Evolutionary conservation across 2,113 vertebrate species (phyloP).

Genomic region (Podiceps cristatus): DNA sequence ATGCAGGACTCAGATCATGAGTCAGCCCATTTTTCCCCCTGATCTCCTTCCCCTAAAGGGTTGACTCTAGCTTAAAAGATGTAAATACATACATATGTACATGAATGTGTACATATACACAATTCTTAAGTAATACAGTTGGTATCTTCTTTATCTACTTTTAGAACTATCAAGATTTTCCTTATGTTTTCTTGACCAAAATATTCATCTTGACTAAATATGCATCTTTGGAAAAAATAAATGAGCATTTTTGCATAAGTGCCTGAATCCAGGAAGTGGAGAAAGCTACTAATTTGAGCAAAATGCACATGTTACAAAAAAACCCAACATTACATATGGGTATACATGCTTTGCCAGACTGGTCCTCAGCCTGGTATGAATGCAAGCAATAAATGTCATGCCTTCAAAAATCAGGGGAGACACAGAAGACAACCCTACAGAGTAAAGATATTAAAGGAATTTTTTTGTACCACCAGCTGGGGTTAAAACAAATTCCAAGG

Average conservation of each 20-base stretch:
- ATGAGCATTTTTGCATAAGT: not conserved
- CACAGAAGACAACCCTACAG: not conserved
- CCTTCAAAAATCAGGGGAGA: not conserved
- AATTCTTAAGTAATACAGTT: not conserved
- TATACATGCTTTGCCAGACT: not conserved
- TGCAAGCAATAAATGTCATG: not conserved
- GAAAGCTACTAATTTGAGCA: not conserved
- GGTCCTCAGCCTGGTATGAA: not conserved
- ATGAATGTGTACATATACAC: no score
- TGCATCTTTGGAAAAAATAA: not conserved
- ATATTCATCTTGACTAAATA: not conserved
- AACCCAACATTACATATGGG: not conserved
- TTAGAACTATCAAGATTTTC: not conserved
- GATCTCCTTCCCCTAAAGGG: not conserved
- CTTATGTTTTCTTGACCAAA: not conserved
- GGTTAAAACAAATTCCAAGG: not conserved
- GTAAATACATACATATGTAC: not conserved
- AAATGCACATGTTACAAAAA: not conserved
- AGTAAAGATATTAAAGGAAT: not conserved
- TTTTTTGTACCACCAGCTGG: not conserved
- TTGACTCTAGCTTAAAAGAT: not conserved
- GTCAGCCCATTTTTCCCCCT: not conserved
- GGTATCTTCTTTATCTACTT: not conserved
- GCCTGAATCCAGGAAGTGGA: not conserved
- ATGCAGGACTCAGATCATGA: not conserved